These are phyloP conservation scores for Anhinga anhinga DNA, from an alignment of 2,113 vertebrate species.

Conservation along the genomic window DNA sequence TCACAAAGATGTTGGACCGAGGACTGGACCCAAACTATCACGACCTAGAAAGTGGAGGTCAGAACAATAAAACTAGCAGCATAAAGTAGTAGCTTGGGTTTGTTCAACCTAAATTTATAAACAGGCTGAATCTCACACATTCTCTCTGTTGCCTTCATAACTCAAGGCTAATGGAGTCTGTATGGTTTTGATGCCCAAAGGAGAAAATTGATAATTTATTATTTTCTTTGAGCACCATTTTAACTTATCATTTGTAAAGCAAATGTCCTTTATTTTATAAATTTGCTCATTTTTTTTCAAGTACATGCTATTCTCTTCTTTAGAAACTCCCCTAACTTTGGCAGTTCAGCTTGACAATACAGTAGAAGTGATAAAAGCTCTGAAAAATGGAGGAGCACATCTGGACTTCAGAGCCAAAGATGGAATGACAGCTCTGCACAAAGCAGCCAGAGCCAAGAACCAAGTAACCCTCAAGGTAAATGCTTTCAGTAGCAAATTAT, in stretches of 20 bases:
- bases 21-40: constrained; percentile 96
- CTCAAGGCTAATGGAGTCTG: background rate
- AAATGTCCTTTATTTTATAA: background rate
- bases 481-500: background rate
- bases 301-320: background rate
- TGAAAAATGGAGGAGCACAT: constrained; percentile 90
- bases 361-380: constrained; percentile 84
- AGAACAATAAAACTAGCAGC: background rate
- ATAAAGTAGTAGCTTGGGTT: background rate
- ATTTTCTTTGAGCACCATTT: background rate
- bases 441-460: constrained; percentile 87
- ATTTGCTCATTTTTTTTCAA: background rate
- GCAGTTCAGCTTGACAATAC: constrained; percentile 84
- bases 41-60: constrained; percentile 91
- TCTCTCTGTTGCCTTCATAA: background rate
- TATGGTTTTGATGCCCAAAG: background rate
- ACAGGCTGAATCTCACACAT: background rate
- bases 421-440: constrained; percentile 92
- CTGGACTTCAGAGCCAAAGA: constrained; percentile 93
- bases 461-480: constrained; percentile 83
- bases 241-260: background rate
- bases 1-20: constrained; percentile 88
- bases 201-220: background rate
- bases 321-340: constrained; percentile 90
- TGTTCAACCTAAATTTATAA: background rate